Conservation (phyloP, 2,113 vertebrate genomes). For the Vimba vimba region DNA sequence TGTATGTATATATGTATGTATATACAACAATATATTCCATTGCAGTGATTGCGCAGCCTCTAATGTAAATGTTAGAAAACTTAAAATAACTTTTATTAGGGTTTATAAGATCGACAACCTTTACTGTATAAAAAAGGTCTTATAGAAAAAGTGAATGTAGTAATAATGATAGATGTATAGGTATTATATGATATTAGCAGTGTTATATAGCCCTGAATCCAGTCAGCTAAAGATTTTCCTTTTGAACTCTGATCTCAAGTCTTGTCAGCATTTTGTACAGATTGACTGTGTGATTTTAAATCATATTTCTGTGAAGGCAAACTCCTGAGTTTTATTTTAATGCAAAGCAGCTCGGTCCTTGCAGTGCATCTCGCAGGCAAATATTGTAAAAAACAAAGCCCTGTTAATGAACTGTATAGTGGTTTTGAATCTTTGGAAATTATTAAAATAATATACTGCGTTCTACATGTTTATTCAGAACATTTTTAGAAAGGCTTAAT, state of each 20-base stretch:
- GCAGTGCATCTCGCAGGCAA: not conserved
- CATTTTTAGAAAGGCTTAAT: not conserved
- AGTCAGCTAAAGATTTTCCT: not conserved
- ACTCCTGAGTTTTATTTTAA: not conserved
- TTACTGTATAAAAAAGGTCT: no score
- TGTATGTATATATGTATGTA: not conserved
- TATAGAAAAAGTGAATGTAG: not conserved
- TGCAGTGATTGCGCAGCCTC: not conserved
- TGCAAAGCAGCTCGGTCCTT: not conserved
- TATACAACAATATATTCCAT: not conserved
- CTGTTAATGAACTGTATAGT: not conserved
- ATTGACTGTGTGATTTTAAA: not conserved
- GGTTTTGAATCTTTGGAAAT: not conserved
- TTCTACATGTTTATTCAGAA: not conserved
- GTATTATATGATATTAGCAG: not conserved
- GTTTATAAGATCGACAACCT: not conserved
- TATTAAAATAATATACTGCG: not conserved
- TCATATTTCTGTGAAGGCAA: not conserved
- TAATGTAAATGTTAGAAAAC: not conserved
- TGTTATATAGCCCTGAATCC: not conserved
- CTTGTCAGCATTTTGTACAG: not conserved
- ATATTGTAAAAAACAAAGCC: not conserved
- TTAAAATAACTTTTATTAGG: not conserved
- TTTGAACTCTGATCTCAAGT: constrained; percentile 15
- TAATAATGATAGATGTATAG: not conserved